Conservation (phyloP, 2,797 vertebrate species). For the Sebastolobus alascanus region DNA sequence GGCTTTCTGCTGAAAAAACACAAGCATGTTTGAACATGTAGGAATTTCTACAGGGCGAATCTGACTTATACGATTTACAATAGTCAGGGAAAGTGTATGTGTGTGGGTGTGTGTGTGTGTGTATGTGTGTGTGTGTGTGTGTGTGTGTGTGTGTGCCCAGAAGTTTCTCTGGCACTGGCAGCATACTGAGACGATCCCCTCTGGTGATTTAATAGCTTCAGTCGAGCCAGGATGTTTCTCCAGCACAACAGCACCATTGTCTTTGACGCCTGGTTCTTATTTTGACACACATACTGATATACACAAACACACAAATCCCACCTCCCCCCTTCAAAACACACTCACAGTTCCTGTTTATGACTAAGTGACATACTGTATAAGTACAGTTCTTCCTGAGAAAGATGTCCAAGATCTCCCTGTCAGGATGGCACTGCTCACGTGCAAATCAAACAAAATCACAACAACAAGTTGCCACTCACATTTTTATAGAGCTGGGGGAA, state of each 20-base stretch:
- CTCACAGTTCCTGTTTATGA: slow-evolving; percentile 12
- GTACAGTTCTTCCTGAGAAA: slow-evolving; percentile 1
- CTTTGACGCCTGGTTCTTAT: slow-evolving; percentile 57
- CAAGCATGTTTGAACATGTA: not conserved
- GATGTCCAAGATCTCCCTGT: not conserved
- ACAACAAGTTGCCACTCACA: slow-evolving; percentile 61
- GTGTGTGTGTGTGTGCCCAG: slow-evolving; percentile 4
- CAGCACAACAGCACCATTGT: slow-evolving; percentile 68
- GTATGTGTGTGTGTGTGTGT: slow-evolving; percentile 9
- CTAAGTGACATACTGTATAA: not conserved
- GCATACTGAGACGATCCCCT: slow-evolving; percentile 22
- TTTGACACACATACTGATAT: slow-evolving; percentile 19
- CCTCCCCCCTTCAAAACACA: slow-evolving; percentile 11
- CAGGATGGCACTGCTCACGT: not conserved
- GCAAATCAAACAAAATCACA: not conserved
- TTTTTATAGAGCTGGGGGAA: slow-evolving; percentile 87
- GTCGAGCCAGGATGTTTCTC: slow-evolving; percentile 37
- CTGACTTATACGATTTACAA: slow-evolving; percentile 10
- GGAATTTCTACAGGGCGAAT: slow-evolving; percentile 10
- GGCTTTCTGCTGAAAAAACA: slow-evolving; percentile 4
- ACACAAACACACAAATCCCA: slow-evolving; percentile 29
- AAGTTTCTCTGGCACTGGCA: slow-evolving; percentile 33
- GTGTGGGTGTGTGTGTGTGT: not conserved
- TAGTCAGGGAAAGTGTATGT: not conserved
- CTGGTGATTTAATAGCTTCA: slow-evolving; percentile 46